Evolutionary conservation across 2,113 vertebrate genomes (phyloP), one percentile per base, ranked within the genome.

Genomic region (Plotosus lineatus): DNA sequence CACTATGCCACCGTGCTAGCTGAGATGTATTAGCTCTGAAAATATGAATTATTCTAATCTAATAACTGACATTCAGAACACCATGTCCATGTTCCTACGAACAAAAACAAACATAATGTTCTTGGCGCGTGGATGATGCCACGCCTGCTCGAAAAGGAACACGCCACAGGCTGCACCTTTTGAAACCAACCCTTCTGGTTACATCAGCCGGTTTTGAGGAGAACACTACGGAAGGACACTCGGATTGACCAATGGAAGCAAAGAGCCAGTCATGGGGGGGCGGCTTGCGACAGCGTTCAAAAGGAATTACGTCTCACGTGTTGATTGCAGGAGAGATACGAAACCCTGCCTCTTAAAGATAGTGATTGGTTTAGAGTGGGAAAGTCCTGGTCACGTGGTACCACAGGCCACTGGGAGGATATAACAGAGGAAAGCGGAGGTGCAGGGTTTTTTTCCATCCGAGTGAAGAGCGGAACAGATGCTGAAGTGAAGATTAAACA

Each of bases 121-220:
- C 48, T 81, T 26, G 17, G 2, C 1, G 2, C 1, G 2, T 1
- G 14, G 40, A 14, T 92, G 92, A 94, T 85, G 92, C 90, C 92
- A 92, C 19, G 81, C 58, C 50, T 82, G 86, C 71, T 15, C 56
- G 8, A 36, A 66, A 63, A 1, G 7, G 1, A 36, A 9, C n/a
- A n/a, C n/a, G n/a, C n/a, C n/a, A n/a, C n/a, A n/a, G n/a, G n/a
- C n/a, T 5, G 15, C 38, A 3, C 53, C 38, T 80, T 12, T 15
- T 88, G 92, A 93, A 92, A 94, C 56, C 76, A 79, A 68, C 17
- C 1, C 61, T 26, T 4, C 38, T 78, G 40, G 74, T 94, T 94
- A 93, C 93, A 91, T 94, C 93, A 94, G 90, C 91, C 90, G 38
- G 5, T 33, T 12, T 1, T 0, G 21, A 6, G 1, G 12, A 31